Conservation (phyloP, 2,888 invertebrate genomes). For the Myopa testacea region DNA sequence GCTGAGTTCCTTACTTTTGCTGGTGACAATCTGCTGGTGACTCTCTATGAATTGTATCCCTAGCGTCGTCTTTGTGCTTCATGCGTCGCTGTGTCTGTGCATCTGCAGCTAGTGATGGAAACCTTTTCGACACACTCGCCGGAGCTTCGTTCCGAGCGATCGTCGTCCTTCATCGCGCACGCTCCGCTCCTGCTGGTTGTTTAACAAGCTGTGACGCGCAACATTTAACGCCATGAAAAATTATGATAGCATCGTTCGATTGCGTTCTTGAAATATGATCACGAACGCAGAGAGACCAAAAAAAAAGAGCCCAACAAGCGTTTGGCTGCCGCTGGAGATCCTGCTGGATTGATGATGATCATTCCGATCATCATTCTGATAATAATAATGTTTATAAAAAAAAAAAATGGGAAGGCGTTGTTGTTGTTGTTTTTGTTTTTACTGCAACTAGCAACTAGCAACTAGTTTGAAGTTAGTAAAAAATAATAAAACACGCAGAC, state of each 20-base stretch:
- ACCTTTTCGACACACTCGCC: background rate
- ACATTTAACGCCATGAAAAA: conserved; percentile 65
- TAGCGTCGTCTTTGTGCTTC: background rate
- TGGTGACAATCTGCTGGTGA: no score
- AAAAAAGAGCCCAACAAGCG: conserved; percentile 15
- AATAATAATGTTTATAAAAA: background rate
- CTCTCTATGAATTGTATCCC: no score
- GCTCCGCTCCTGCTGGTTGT: conserved; percentile 33
- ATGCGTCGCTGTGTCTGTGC: no score
- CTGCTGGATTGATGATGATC: conserved; percentile 20
- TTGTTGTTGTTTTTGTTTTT: background rate
- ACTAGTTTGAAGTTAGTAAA: background rate
- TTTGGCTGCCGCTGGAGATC: conserved; percentile 14
- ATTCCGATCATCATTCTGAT: background rate
- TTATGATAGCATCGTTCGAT: conserved; percentile 62
- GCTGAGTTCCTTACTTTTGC: no score
- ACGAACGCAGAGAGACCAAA: conserved; percentile 48
- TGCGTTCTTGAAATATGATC: conserved; percentile 54
- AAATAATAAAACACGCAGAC: background rate
- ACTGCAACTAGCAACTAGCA: background rate
- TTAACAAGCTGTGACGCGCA: conserved; percentile 61
- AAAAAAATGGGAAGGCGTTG: background rate
- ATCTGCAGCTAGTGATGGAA: background rate
- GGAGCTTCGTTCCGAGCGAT: background rate
- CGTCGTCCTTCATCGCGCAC: background rate